These are phyloP conservation scores for Trachelus iudaicus DNA, from an alignment of 2,888 invertebrate genomes.

Conservation along the genomic window DNA sequence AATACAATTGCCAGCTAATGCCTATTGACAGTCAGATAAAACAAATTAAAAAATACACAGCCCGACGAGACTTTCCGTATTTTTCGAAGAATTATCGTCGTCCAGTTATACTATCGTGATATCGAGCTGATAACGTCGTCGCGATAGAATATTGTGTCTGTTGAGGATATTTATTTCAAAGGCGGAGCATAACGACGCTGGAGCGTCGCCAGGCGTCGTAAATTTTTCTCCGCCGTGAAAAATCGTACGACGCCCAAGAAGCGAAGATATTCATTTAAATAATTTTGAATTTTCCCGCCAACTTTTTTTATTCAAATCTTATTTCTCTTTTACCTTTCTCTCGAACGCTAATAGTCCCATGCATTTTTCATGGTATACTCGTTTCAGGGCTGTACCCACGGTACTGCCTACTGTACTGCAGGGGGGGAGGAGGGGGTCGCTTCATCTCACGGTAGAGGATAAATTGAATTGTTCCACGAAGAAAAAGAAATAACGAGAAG, in stretches of 20 bases:
- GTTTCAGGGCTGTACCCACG: background rate
- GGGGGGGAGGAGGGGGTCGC: background rate
- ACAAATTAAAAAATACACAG: background rate
- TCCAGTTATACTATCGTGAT: background rate
- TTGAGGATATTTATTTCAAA: slow-evolving; percentile 57
- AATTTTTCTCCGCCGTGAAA: slow-evolving; percentile 60
- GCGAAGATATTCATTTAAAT: background rate
- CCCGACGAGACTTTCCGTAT: background rate
- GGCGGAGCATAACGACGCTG: slow-evolving; percentile 49
- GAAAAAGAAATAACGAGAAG: background rate
- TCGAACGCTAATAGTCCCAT: background rate
- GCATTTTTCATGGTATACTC: background rate
- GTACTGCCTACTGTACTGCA: background rate
- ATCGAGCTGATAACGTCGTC: background rate
- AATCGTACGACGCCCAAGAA: slow-evolving; percentile 48
- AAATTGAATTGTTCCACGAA: background rate
- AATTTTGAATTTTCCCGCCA: background rate
- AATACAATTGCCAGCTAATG: background rate
- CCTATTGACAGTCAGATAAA: background rate
- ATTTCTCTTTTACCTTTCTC: background rate
- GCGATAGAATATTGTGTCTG: background rate
- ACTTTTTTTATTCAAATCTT: background rate
- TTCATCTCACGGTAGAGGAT: no score
- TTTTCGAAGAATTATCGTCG: background rate
- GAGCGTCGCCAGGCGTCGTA: slow-evolving; percentile 60